Conservation (phyloP, 2,113 vertebrate species). For the Leptodactylus fuscus region DNA sequence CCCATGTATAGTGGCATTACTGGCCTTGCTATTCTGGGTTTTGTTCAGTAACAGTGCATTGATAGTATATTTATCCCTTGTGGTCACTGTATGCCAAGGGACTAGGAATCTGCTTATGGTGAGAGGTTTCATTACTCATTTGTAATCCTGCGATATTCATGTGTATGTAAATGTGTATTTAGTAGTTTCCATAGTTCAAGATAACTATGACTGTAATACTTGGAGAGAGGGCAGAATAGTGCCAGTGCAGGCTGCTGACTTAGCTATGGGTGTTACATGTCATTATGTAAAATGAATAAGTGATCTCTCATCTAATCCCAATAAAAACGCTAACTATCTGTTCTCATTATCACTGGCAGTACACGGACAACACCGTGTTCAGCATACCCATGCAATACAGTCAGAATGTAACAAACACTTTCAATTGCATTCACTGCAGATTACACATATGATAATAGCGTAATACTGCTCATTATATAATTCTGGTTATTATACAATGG, state of each 20-base stretch:
- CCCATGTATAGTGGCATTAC: too few relatives aligned
- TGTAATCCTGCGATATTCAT: too few relatives aligned
- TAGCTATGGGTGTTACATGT: neutral
- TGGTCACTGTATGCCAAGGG: too few relatives aligned
- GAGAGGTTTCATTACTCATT: too few relatives aligned
- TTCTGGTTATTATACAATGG: neutral
- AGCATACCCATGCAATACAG: neutral
- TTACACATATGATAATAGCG: neutral
- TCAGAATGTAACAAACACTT: neutral
- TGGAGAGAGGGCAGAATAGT: neutral
- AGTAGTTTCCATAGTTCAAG: too few relatives aligned
- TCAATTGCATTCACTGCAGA: neutral
- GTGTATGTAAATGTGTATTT: too few relatives aligned
- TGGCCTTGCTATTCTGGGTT: too few relatives aligned
- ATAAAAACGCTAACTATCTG: neutral
- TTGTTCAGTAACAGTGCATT: too few relatives aligned
- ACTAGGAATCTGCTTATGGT: too few relatives aligned
- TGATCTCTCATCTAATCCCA: neutral
- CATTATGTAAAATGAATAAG: neutral
- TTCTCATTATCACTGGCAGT: neutral
- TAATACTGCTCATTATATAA: too few relatives aligned
- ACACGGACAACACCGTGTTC: neutral
- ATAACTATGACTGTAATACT: neutral
- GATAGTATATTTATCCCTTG: too few relatives aligned
- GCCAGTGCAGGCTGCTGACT: neutral